Evolutionary conservation across 1,140 invertebrate genomes (phyloP).

Genomic region (Batillaria attramentaria): DNA sequence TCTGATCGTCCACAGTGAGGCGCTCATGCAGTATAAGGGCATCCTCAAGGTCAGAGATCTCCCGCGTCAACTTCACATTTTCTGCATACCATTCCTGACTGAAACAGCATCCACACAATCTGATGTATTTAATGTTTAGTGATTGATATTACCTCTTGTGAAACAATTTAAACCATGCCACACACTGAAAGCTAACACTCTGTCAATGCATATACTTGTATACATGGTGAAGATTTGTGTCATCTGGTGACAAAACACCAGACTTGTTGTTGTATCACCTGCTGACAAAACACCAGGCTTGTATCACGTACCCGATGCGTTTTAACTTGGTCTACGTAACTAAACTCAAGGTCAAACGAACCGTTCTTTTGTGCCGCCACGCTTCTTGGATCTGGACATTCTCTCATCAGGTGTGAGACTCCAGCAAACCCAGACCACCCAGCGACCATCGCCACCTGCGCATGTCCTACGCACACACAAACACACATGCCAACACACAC

Average conservation of each 20-base stretch:
- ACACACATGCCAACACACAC: not conserved
- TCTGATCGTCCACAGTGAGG: constrained; percentile 44
- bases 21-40: constrained; percentile 51
- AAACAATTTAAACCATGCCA: not conserved
- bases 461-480: not conserved
- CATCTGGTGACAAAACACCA: not conserved
- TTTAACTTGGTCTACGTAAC: too few relatives aligned
- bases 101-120: not conserved
- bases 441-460: not conserved
- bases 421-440: constrained; percentile 20
- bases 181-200: not conserved
- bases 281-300: not conserved
- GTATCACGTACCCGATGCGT: too few relatives aligned
- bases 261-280: not conserved
- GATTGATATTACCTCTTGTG: not conserved
- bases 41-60: constrained; percentile 52
- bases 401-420: not conserved
- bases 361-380: not conserved
- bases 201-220: not conserved
- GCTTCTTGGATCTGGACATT: constrained; percentile 21
- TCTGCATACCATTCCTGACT: constrained; percentile 31
- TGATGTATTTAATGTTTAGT: not conserved
- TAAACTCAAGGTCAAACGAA: too few relatives aligned
- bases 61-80: constrained; percentile 47
- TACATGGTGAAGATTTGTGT: not conserved